Evolutionary conservation across 2,888 invertebrate species (phyloP).

Genomic region (Torymus aiolomorphi): DNA sequence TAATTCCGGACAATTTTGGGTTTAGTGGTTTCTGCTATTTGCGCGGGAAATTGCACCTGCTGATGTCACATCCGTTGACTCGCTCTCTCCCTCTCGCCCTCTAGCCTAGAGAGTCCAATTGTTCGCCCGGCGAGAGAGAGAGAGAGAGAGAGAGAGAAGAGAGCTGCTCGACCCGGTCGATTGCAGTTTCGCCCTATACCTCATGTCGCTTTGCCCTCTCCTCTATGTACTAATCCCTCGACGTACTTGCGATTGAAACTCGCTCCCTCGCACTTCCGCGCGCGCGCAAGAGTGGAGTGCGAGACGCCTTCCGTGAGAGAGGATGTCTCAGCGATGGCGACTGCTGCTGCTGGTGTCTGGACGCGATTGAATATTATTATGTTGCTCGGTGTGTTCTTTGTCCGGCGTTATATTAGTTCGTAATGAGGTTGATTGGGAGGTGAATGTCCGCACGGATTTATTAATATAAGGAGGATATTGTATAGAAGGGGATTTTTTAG

Average conservation of each 20-base stretch:
- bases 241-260: constrained; percentile 23
- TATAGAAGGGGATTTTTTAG: too few relatives aligned
- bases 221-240: constrained; percentile 40
- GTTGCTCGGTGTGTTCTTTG: too few relatives aligned
- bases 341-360: too few relatives aligned
- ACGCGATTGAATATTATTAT: too few relatives aligned
- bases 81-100: constrained; percentile 38
- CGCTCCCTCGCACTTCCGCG: neutral
- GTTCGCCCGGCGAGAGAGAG: constrained; percentile 33
- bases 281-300: neutral
- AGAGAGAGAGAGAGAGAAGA: constrained; percentile 35
- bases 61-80: constrained; percentile 74
- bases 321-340: too few relatives aligned
- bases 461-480: too few relatives aligned
- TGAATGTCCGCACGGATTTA: too few relatives aligned
- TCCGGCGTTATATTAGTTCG: too few relatives aligned
- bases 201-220: neutral
- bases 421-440: too few relatives aligned
- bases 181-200: constrained; percentile 46
- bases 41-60: constrained; percentile 74
- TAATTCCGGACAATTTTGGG: constrained; percentile 72
- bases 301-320: too few relatives aligned
- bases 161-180: constrained; percentile 37
- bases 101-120: constrained; percentile 42
- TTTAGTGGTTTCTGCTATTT: constrained; percentile 74